Evolutionary conservation across 1,140 invertebrate genomes (phyloP).

Genomic region (Drosophila cardini): DNA sequence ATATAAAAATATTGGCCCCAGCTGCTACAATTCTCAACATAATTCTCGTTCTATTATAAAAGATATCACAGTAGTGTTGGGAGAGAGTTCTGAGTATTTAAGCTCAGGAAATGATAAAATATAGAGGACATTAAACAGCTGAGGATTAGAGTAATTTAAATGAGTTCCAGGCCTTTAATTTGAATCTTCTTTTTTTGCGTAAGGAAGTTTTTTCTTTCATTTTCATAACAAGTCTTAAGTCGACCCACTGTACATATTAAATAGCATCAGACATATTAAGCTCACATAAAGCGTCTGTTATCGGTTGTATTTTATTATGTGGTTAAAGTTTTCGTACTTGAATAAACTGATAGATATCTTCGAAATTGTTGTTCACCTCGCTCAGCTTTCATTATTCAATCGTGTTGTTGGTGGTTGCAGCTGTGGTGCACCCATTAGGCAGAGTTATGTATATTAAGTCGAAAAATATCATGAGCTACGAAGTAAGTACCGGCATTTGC

Average conservation of each 20-base stretch:
- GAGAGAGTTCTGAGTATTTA: too few species aligned
- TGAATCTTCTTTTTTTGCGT: too few species aligned
- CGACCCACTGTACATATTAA: conserved; percentile 20
- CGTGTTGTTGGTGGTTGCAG: conserved; percentile 18
- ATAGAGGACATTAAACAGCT: too few species aligned
- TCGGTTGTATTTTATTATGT: conserved; percentile 52
- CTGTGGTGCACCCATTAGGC: conserved; percentile 85
- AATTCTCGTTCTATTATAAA: too few species aligned
- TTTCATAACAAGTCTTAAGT: too few species aligned
- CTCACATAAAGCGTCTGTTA: conserved; percentile 46
- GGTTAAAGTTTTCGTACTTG: conserved; percentile 42
- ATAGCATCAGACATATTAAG: conserved; percentile 34
- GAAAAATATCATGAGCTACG: conserved; percentile 96
- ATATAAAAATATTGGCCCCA: too few species aligned
- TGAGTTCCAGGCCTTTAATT: too few species aligned
- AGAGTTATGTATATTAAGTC: conserved; percentile 94
- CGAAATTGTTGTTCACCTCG: conserved; percentile 10
- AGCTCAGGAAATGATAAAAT: too few species aligned
- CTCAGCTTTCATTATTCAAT: conserved; percentile 55
- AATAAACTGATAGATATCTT: conserved; percentile 60
- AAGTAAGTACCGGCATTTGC: conserved; percentile 93
- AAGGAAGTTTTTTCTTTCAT: too few species aligned
- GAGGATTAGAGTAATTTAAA: too few species aligned
- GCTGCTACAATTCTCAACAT: too few species aligned
- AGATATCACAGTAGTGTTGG: too few species aligned